Percentiles rank a stretch among this genome's conserved stretches.
Evolutionary conservation across 2,797 vertebrate species (phyloP).

Genomic region (Pachyuromys duprasi): DNA sequence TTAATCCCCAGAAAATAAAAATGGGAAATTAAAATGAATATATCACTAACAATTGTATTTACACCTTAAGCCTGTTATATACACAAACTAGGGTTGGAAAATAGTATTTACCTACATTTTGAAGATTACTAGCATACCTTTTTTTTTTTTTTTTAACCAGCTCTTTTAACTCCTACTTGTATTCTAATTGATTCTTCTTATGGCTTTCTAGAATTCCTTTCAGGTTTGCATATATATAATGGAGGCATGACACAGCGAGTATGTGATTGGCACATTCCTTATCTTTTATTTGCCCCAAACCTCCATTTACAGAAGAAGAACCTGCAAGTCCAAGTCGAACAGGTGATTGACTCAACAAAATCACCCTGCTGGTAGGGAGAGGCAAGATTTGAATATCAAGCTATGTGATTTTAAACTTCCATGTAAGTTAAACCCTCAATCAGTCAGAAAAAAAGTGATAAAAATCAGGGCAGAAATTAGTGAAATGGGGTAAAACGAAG

Average conservation of each 20-base stretch:
- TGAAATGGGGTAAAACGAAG: neutral
- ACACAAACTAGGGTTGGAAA: neutral
- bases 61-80: neutral
- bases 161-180: neutral
- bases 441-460: neutral
- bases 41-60: conserved; percentile 28
- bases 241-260: neutral
- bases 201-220: conserved; percentile 47
- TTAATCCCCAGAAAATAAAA: conserved; percentile 32
- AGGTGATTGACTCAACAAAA: neutral
- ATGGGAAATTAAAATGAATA: neutral
- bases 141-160: neutral
- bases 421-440: neutral
- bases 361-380: conserved; percentile 3
- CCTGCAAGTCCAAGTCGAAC: conserved; percentile 9
- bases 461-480: neutral
- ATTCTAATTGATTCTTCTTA: conserved; percentile 14
- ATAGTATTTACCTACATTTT: neutral
- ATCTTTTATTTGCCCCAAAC: conserved; percentile 19
- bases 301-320: neutral
- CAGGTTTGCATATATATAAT: conserved; percentile 54
- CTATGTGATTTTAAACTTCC: neutral
- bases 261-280: conserved; percentile 17
- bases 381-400: conserved; percentile 1
- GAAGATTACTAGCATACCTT: neutral